These are phyloP conservation scores for Lasioglossum calceatum DNA, from an alignment of 2,888 invertebrate species.

Conservation along the genomic window DNA sequence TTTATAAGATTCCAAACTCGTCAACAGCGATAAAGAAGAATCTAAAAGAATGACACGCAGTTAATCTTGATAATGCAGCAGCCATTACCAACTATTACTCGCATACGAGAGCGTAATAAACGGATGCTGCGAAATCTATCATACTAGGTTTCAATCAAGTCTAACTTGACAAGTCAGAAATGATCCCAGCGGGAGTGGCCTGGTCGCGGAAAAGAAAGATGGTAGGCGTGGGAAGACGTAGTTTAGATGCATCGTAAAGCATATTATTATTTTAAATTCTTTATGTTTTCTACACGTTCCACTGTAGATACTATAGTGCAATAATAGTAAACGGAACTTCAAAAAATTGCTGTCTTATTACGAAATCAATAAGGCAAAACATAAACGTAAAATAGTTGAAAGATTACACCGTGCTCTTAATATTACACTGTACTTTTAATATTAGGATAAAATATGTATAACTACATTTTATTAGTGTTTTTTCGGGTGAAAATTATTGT, in stretches of 20 bases:
- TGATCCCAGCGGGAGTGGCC: not conserved
- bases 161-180: not conserved
- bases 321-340: not conserved
- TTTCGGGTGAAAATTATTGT: too few species aligned
- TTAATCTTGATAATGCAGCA: not conserved
- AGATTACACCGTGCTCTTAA: not conserved
- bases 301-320: not conserved
- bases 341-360: not conserved
- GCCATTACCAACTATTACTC: not conserved
- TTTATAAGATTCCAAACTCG: not conserved
- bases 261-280: not conserved
- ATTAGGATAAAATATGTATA: not conserved
- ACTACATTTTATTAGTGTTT: too few species aligned
- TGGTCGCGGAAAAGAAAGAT: not conserved
- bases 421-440: not conserved
- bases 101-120: not conserved
- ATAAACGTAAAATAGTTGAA: not conserved
- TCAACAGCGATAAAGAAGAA: not conserved
- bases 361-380: not conserved
- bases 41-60: not conserved
- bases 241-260: not conserved
- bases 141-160: constrained; percentile 7
- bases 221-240: not conserved
- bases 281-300: not conserved
- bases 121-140: not conserved